A percentile compares a stretch with the other conserved stretches of the same genome.
These are phyloP conservation scores for Papilio gigon DNA, from an alignment of 2,888 invertebrate species.

Conservation along the genomic window DNA sequence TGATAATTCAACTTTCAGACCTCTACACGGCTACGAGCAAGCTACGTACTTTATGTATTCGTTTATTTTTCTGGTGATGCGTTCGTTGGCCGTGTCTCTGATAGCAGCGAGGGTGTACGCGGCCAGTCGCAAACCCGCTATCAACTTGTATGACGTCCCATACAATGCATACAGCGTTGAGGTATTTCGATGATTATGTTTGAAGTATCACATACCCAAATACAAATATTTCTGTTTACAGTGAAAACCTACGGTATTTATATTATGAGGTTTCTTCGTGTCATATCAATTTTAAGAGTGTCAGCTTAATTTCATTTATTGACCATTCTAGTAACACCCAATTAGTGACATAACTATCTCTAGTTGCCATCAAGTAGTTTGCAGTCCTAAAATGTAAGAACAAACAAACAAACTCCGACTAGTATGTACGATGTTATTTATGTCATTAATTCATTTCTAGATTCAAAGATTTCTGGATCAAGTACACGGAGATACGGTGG, in stretches of 20 bases:
- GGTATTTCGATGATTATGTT: constrained; percentile 65
- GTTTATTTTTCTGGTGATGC: constrained; percentile 83
- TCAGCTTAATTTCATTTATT: too few species aligned
- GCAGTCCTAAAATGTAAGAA: too few species aligned
- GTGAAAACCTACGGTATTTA: too few species aligned
- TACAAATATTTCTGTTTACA: too few species aligned
- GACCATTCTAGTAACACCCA: too few species aligned
- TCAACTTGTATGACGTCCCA: constrained; percentile 83
- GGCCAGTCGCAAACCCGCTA: constrained; percentile 78
- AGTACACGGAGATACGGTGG: constrained; percentile 81
- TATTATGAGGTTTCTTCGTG: too few species aligned
- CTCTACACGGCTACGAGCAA: constrained; percentile 73
- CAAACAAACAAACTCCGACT: too few species aligned
- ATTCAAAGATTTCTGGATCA: constrained; percentile 84
- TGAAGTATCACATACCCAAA: too few species aligned
- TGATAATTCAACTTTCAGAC: constrained; percentile 48
- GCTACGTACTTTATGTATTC: constrained; percentile 85
- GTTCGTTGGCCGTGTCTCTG: constrained; percentile 83
- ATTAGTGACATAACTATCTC: too few species aligned
- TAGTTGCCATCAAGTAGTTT: too few species aligned
- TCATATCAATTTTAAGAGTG: too few species aligned
- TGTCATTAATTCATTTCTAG: constrained; percentile 57
- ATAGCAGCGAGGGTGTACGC: constrained; percentile 81
- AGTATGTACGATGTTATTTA: neutral
- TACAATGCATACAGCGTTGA: constrained; percentile 82